phyloP scores from a whole-genome alignment of 1,140 invertebrate genomes.

The Nylanderia fulva region DNA sequence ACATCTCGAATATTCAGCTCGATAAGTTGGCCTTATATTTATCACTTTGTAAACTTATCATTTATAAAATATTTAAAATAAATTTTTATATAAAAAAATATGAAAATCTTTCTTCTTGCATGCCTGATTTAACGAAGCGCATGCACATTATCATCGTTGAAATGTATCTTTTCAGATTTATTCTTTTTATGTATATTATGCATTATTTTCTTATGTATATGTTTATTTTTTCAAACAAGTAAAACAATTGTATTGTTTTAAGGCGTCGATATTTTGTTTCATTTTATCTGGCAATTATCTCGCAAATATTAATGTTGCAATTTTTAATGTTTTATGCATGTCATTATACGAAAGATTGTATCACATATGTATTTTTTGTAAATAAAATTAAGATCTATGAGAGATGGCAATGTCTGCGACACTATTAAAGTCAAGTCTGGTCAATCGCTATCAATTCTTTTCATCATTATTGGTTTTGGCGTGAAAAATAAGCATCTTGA shows the following conservation, averaged over 20 bases:
- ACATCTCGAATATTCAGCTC: no score
- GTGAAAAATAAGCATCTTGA: neutral
- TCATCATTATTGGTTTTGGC: neutral
- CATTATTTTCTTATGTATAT: no score
- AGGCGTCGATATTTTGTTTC: neutral
- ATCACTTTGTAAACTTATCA: neutral
- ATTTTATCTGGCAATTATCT: neutral
- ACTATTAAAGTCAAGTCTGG: neutral
- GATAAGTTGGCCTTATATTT: no score
- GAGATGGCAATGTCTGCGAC: neutral
- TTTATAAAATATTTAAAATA: no score
- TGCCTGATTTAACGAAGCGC: neutral
- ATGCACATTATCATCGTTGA: neutral
- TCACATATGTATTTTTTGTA: neutral
- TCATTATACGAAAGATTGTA: neutral
- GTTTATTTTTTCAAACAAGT: neutral
- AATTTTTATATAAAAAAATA: neutral
- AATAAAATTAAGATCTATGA: neutral
- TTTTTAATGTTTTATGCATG: neutral
- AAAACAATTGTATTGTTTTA: neutral
- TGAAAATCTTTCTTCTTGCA: conserved; percentile 22
- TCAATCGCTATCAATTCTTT: neutral
- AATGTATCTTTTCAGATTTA: neutral
- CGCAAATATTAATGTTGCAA: neutral
- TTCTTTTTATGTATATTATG: neutral